These are phyloP conservation scores for Artibeus lituratus DNA, from an alignment of 2,797 vertebrate genomes.

Conservation along the genomic window DNA sequence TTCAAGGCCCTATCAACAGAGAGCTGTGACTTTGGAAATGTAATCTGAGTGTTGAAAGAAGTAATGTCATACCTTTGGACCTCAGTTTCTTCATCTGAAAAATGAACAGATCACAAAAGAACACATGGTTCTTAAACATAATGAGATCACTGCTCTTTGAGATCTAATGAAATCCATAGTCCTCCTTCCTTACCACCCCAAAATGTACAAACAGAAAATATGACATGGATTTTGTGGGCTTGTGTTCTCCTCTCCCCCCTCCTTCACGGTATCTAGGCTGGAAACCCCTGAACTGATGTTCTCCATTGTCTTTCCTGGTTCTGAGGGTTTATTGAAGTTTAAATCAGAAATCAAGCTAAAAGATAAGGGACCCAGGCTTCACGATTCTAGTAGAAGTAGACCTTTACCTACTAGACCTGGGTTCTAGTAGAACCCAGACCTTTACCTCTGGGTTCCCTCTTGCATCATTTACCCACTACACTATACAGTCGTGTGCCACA, in stretches of 20 bases:
- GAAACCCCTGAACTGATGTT: background rate
- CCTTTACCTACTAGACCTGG: too few species aligned
- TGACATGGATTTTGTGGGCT: background rate
- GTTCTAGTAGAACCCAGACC: too few species aligned
- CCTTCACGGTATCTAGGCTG: background rate
- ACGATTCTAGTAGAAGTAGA: background rate
- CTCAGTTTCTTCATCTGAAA: slow-evolving; percentile 1
- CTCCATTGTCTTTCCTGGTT: background rate
- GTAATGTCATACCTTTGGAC: background rate
- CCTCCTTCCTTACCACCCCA: background rate
- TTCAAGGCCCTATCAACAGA: background rate
- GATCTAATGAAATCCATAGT: background rate
- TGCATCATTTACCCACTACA: background rate
- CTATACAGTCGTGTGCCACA: background rate
- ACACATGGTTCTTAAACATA: background rate
- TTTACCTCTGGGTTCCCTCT: background rate
- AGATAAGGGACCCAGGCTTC: background rate
- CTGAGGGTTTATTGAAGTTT: background rate
- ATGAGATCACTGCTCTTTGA: background rate
- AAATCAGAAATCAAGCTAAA: background rate
- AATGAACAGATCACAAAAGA: background rate
- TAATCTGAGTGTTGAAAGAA: background rate
- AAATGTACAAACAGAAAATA: background rate
- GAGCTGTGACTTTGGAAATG: background rate
- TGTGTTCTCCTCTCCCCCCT: background rate